phyloP scores from a whole-genome alignment of 1,140 invertebrate species.

The Tetranychus urticae region DNA sequence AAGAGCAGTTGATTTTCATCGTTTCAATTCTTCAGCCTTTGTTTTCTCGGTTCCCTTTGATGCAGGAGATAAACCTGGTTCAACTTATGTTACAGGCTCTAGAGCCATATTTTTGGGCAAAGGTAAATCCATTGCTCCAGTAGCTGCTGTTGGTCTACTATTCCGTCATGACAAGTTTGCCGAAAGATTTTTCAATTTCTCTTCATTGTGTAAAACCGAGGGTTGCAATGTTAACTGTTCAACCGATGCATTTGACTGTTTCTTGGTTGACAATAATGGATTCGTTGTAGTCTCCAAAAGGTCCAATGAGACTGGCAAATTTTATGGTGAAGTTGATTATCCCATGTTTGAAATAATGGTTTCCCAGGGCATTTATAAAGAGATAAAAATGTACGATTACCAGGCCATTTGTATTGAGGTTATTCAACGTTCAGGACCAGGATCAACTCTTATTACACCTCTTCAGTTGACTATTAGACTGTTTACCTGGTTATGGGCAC shows the following conservation, averaged over 20 bases:
- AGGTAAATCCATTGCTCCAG: slow-evolving; percentile 50
- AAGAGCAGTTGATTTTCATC: slow-evolving; percentile 68
- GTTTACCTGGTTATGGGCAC: slow-evolving; percentile 8
- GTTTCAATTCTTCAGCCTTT: slow-evolving; percentile 46
- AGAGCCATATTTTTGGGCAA: slow-evolving; percentile 66
- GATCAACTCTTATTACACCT: slow-evolving; percentile 18
- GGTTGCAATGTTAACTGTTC: slow-evolving; percentile 9
- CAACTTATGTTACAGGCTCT: slow-evolving; percentile 42
- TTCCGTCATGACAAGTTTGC: slow-evolving; percentile 15
- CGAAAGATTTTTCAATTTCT: slow-evolving; percentile 17
- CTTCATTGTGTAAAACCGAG: slow-evolving; percentile 11
- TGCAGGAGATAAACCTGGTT: neutral
- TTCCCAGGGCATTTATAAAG: slow-evolving; percentile 64
- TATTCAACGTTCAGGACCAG: slow-evolving; percentile 20
- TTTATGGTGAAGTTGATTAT: slow-evolving; percentile 81
- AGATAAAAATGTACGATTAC: slow-evolving; percentile 60
- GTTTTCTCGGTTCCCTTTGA: slow-evolving; percentile 66
- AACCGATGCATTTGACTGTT: slow-evolving; percentile 56
- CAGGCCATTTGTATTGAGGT: slow-evolving; percentile 60
- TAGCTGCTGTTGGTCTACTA: slow-evolving; percentile 51
- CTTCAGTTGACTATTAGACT: slow-evolving; percentile 8
- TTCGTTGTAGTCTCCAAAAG: slow-evolving; percentile 31
- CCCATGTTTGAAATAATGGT: slow-evolving; percentile 79
- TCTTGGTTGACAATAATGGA: slow-evolving; percentile 72
- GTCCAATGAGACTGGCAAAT: slow-evolving; percentile 20